These are phyloP conservation scores for Tolypeutes matacus DNA, from an alignment of 2,797 vertebrate species.

Conservation along the genomic window DNA sequence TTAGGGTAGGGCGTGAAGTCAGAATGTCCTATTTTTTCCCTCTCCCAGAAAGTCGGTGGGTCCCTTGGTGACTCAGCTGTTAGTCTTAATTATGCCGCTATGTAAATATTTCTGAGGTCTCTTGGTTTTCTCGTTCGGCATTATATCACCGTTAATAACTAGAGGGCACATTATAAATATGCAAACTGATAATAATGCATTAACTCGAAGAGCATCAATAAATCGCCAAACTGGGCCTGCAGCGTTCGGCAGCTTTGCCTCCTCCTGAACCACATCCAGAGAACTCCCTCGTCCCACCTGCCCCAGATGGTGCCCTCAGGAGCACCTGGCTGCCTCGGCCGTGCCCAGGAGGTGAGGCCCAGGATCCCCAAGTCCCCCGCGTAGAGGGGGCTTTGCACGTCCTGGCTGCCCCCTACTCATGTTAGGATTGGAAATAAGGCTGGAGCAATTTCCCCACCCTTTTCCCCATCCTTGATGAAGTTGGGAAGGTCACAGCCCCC, in stretches of 20 bases:
- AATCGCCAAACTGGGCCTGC: conserved; percentile 49
- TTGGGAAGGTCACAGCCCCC: not conserved
- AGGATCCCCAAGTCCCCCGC: not conserved
- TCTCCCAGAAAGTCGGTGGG: conserved; percentile 56
- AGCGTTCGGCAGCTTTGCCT: conserved; percentile 36
- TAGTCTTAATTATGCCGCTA: conserved; percentile 80
- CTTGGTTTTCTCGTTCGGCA: conserved; percentile 72
- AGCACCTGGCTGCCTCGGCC: not conserved
- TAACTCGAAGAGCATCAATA: conserved; percentile 67
- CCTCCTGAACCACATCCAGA: not conserved
- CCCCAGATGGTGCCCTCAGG: not conserved
- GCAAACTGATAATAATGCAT: conserved; percentile 76
- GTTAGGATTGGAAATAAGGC: not conserved
- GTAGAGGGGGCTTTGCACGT: not conserved
- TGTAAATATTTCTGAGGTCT: conserved; percentile 79
- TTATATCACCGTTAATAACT: conserved; percentile 81
- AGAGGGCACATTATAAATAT: conserved; percentile 79
- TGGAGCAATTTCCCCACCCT: not conserved
- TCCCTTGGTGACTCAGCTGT: conserved; percentile 76
- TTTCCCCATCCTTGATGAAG: not conserved
- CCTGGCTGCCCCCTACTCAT: not conserved
- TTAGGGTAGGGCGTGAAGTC: not conserved
- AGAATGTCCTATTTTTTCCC: conserved; percentile 45
- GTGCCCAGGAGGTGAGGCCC: not conserved
- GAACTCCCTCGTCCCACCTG: not conserved